A percentile compares a stretch with the other conserved stretches of the same genome.
These are phyloP conservation scores for Diceros bicornis DNA, from an alignment of 2,797 vertebrate genomes.

Conservation along the genomic window DNA sequence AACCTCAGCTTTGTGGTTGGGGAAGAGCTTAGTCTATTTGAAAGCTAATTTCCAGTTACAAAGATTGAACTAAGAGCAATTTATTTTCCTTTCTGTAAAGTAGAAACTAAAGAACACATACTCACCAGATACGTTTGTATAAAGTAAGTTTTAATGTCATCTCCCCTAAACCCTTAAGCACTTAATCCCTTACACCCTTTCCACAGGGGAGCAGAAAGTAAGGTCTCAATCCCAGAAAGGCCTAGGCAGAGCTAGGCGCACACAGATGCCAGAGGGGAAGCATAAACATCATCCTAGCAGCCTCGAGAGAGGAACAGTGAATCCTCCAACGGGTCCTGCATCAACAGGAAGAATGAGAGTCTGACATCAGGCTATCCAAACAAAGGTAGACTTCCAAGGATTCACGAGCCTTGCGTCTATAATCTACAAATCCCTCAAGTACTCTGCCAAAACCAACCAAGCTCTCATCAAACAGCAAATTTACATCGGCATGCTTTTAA, in stretches of 20 bases:
- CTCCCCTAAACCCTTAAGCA: neutral
- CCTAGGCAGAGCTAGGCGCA: neutral
- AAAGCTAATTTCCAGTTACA: slow-evolving; percentile 40
- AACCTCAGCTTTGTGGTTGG: neutral
- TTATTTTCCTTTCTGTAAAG: neutral
- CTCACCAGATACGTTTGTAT: neutral
- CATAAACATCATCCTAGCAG: neutral
- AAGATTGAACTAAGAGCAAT: neutral
- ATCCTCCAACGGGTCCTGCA: neutral
- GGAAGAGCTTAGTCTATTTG: neutral
- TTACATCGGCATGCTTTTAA: neutral
- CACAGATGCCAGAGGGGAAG: neutral
- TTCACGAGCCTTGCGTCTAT: neutral
- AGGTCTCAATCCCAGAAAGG: neutral
- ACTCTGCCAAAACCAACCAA: neutral
- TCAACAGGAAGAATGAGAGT: neutral
- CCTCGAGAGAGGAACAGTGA: neutral
- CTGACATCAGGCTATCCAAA: neutral
- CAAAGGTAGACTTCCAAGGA: neutral
- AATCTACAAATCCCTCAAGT: neutral
- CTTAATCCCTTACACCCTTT: neutral
- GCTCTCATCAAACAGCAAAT: neutral
- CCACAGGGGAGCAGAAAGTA: neutral
- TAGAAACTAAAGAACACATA: slow-evolving; percentile 19
- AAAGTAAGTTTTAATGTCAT: neutral